phyloP scores from a whole-genome alignment of 2,888 invertebrate genomes.

The Spodoptera exigua region DNA sequence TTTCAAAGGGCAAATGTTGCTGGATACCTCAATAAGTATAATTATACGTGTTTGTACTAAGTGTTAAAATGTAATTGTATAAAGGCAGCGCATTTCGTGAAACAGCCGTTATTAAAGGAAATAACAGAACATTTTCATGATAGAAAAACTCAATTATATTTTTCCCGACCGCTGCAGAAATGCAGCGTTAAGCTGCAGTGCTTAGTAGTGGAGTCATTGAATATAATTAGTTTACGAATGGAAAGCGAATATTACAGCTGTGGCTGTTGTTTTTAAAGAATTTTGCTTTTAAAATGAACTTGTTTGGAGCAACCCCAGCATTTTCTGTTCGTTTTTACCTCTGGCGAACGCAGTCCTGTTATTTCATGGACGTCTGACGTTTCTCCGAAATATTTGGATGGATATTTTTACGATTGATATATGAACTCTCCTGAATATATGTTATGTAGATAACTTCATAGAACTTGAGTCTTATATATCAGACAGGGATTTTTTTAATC shows the following conservation, averaged over 20 bases:
- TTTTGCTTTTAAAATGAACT: constrained; percentile 16
- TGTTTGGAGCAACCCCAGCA: not conserved
- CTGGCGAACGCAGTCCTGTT: too few species aligned
- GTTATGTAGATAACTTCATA: too few species aligned
- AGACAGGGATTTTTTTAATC: too few species aligned
- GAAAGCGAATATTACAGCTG: constrained; percentile 8
- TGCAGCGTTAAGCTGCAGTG: constrained; percentile 18
- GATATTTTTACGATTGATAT: too few species aligned
- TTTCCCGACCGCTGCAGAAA: constrained; percentile 18
- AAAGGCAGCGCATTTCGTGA: not conserved
- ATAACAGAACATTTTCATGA: constrained; percentile 29
- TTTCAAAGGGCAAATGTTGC: constrained; percentile 1
- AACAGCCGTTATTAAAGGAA: constrained; percentile 11
- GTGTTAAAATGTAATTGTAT: not conserved
- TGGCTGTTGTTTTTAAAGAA: constrained; percentile 5
- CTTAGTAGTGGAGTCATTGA: constrained; percentile 20
- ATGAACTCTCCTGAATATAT: too few species aligned
- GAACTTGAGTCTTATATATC: too few species aligned
- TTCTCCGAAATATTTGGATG: too few species aligned
- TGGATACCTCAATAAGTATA: too few species aligned
- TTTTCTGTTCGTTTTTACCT: constrained; percentile 1
- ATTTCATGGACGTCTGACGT: too few species aligned
- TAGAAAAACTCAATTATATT: constrained; percentile 42
- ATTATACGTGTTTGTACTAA: not conserved
- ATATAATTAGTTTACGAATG: constrained; percentile 40